These are phyloP conservation scores for Pyrrhia umbra DNA, from an alignment of 2,888 invertebrate genomes.

Conservation along the genomic window DNA sequence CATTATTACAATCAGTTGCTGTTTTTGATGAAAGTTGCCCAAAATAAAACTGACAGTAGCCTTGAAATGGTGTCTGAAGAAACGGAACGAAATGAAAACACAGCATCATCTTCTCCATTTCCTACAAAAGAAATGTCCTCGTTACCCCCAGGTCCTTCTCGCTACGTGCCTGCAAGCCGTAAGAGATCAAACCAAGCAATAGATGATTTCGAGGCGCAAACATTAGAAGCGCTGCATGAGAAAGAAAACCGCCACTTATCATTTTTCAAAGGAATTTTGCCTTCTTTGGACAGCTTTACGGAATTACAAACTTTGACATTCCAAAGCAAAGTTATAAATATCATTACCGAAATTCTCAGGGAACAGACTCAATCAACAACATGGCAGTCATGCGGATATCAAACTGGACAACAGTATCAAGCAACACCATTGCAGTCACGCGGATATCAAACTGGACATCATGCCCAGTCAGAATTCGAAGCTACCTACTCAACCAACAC, in stretches of 20 bases:
- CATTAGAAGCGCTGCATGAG: slow-evolving; percentile 23
- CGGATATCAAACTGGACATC: slow-evolving; percentile 57
- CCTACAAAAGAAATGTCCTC: too few species aligned
- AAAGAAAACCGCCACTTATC: slow-evolving; percentile 21
- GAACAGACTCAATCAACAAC: slow-evolving; percentile 44
- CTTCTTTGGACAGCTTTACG: slow-evolving; percentile 25
- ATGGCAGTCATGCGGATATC: too few species aligned
- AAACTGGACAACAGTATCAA: too few species aligned
- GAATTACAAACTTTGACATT: slow-evolving; percentile 26
- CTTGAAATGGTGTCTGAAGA: slow-evolving; percentile 40
- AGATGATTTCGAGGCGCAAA: slow-evolving; percentile 23
- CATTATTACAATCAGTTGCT: slow-evolving; percentile 52
- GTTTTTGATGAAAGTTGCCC: slow-evolving; percentile 48
- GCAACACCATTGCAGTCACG: too few species aligned
- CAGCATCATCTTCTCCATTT: slow-evolving; percentile 28
- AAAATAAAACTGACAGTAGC: slow-evolving; percentile 53
- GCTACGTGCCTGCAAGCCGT: slow-evolving; percentile 29
- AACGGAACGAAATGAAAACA: slow-evolving; percentile 53
- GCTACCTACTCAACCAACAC: slow-evolving; percentile 48
- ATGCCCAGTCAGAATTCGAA: slow-evolving; percentile 52
- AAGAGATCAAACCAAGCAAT: slow-evolving; percentile 27
- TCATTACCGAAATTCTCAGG: too few species aligned
- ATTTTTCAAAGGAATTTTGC: slow-evolving; percentile 27
- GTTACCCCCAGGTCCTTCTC: slow-evolving; percentile 22
- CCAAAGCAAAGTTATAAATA: slow-evolving; percentile 35